Evolutionary conservation across 2,113 vertebrate genomes (phyloP).

Genomic region (Atrichornis clamosus): DNA sequence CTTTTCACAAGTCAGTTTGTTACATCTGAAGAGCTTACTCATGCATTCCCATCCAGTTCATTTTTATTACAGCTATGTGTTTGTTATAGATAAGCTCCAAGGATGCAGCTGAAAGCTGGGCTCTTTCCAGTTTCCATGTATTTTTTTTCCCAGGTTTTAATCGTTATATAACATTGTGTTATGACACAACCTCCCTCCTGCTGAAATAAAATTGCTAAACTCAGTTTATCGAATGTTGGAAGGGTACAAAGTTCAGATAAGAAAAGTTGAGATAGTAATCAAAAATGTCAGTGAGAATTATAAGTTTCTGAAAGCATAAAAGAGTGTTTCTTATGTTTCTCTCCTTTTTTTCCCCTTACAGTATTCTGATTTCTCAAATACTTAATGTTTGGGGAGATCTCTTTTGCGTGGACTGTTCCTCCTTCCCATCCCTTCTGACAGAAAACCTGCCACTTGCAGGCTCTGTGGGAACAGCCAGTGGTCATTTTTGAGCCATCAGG

Average conservation of each 20-base stretch:
- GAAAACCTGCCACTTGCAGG: background rate
- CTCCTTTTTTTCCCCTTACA: background rate
- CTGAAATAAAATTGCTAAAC: constrained; percentile 43
- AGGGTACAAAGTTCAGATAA: constrained; percentile 56
- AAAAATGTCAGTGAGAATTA: constrained; percentile 27
- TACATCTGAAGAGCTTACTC: constrained; percentile 53
- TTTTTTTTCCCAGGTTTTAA: constrained; percentile 33
- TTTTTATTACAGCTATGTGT: constrained; percentile 55
- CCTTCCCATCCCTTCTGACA: background rate
- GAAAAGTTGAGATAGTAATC: constrained; percentile 20
- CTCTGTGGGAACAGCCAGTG: background rate
- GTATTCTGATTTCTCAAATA: background rate
- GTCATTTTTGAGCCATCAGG: accelerated
- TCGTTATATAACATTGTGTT: constrained; percentile 20
- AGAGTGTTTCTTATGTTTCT: background rate
- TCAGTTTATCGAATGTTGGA: constrained; percentile 1
- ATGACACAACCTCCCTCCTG: constrained; percentile 19
- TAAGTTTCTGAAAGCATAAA: background rate
- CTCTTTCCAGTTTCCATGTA: constrained; percentile 31
- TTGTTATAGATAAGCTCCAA: constrained; percentile 52
- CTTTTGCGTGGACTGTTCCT: background rate
- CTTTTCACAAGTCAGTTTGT: constrained; percentile 19
- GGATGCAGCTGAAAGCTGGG: constrained; percentile 44
- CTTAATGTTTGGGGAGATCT: background rate
- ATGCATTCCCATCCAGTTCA: constrained; percentile 30